A percentile compares a stretch with the other conserved stretches of the same genome.
phyloP scores from a whole-genome alignment of 2,888 invertebrate genomes.

The Linyphia triangularis region DNA sequence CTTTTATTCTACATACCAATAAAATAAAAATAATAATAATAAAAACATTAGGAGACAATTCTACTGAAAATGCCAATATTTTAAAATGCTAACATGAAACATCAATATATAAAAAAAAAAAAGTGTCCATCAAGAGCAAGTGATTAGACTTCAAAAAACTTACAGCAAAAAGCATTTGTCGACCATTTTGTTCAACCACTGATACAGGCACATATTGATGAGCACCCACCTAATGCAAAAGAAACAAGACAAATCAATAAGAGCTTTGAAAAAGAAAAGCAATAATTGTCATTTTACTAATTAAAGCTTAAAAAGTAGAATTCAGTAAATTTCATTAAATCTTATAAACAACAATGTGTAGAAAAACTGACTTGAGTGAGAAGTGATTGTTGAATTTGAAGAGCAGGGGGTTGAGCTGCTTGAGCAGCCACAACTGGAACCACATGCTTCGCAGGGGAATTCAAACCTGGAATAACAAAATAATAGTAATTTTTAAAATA shows the following conservation, averaged over 20 bases:
- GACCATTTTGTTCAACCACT: slow-evolving; percentile 91
- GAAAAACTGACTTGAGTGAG: slow-evolving; percentile 85
- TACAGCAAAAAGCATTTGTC: slow-evolving; percentile 87
- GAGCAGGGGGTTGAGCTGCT: slow-evolving; percentile 83
- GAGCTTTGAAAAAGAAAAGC: background rate
- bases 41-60: no score
- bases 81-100: background rate
- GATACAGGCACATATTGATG: slow-evolving; percentile 96
- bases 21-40: no score
- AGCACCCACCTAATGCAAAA: slow-evolving; percentile 75
- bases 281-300: background rate
- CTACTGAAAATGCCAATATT: background rate
- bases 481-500: no score
- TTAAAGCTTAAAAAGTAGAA: background rate
- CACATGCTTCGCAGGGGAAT: slow-evolving; percentile 86
- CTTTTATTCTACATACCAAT: no score
- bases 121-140: background rate
- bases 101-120: background rate
- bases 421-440: slow-evolving; percentile 81
- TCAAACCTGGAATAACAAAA: slow-evolving; percentile 81
- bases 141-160: no score
- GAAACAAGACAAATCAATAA: background rate
- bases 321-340: background rate
- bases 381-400: slow-evolving; percentile 89
- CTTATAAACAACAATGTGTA: no score